These are phyloP conservation scores for Watsonalla cultraria DNA, from an alignment of 2,888 invertebrate genomes.

Conservation along the genomic window DNA sequence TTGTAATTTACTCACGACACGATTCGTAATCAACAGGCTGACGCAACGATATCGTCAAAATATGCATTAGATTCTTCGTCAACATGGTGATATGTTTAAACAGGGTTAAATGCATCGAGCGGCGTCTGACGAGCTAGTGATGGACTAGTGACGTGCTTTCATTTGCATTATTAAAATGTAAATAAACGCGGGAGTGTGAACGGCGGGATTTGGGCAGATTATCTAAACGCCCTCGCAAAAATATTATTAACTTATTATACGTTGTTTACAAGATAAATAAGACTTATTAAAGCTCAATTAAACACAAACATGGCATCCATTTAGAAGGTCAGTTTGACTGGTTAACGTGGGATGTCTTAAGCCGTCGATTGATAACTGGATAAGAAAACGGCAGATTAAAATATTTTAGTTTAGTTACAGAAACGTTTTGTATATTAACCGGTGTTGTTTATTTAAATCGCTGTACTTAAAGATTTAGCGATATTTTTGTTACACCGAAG, in stretches of 20 bases:
- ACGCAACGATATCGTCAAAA: slow-evolving; percentile 30
- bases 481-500: background rate
- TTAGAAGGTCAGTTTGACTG: background rate
- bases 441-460: background rate
- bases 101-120: slow-evolving; percentile 34
- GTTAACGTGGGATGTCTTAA: background rate
- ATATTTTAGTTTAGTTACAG: background rate
- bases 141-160: slow-evolving; percentile 20
- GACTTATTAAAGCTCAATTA: background rate
- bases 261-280: background rate
- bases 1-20: slow-evolving; percentile 22
- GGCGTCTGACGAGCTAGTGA: slow-evolving; percentile 4
- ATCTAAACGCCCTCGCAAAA: background rate
- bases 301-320: no score
- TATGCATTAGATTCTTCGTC: slow-evolving; percentile 37
- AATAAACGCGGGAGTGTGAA: slow-evolving; percentile 18
- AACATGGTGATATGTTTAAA: slow-evolving; percentile 24
- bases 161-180: slow-evolving; percentile 34
- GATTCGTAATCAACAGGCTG: slow-evolving; percentile 27
- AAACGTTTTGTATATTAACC: background rate
- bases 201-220: background rate
- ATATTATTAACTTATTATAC: background rate
- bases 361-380: background rate
- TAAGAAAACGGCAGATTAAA: background rate
- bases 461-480: background rate